Percentiles rank a stretch among this genome's conserved stretches.
Evolutionary conservation across 2,113 vertebrate species (phyloP).

Genomic region (Marcusenius ussheri): DNA sequence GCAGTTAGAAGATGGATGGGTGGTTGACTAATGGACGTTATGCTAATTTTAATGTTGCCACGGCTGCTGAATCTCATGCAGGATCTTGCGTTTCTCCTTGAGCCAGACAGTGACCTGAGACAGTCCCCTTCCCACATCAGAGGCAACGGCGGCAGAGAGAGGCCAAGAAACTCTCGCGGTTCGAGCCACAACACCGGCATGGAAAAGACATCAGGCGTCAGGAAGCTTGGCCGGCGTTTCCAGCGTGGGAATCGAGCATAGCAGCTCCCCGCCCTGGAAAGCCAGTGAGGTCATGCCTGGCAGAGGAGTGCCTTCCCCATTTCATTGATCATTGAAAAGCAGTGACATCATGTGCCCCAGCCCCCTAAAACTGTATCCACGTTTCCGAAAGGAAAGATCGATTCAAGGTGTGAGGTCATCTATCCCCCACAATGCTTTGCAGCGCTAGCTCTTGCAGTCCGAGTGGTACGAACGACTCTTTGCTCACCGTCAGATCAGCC

Average conservation of each 20-base stretch:
- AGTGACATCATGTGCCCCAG: background rate
- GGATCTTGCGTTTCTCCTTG: background rate
- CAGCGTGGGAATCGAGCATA: background rate
- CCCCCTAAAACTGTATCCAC: background rate
- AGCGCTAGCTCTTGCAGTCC: background rate
- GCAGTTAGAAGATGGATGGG: background rate
- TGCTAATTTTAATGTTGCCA: background rate
- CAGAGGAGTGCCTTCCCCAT: background rate
- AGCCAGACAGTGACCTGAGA: background rate
- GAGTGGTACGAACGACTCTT: background rate
- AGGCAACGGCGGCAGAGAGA: background rate
- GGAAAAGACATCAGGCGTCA: background rate
- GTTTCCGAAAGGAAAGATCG: background rate
- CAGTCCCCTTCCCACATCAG: background rate
- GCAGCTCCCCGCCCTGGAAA: background rate
- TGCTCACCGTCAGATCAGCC: background rate
- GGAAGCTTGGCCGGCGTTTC: background rate
- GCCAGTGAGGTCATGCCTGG: conserved; percentile 15
- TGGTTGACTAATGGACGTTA: background rate
- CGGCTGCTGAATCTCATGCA: background rate
- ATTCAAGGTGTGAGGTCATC: background rate
- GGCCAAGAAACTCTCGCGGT: background rate
- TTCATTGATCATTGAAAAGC: background rate
- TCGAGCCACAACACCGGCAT: background rate
- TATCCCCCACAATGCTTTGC: background rate